Evolutionary conservation across 1,140 invertebrate species (phyloP), one percentile per base, ranked within the genome.

Genomic region (Dinoponera quadriceps): DNA sequence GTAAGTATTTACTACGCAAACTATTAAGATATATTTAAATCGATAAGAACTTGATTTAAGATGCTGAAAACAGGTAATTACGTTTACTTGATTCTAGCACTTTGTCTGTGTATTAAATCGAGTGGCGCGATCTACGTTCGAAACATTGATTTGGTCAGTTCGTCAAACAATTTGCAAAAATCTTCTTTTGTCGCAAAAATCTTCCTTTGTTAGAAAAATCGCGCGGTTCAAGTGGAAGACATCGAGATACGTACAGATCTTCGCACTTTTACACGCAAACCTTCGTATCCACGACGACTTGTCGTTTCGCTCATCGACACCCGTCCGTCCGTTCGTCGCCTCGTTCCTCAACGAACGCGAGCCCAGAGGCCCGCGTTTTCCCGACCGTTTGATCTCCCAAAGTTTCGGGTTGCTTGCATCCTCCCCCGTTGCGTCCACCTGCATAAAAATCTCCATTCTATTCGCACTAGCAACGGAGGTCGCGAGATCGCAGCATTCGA

Each of bases 401-500:
- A 7, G 38, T 44, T 44, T 44, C 38, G 3, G 38, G 38, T 9
- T 9, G 38, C 38, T 44, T 44, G 38, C 0, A 44, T 44, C 0
- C n/a, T n/a, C 4, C 38, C 7, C 11, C 9, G 38, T 9, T 44
- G 38, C 38, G 38, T 44, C 11, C 38, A 44, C 38, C 38, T n/a
- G 38, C 38, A 80, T 38, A 80, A 80, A 48, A 81, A 55, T 72
- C 77, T 25, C 5, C 38, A 78, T 89, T 89, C 84, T 88, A 87
- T 86, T 86, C 82, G 68, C 66, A 83, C 49, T 83, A 94, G 93
- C 91, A 93, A 90, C 77, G 92, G 92, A 82, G 92, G 90, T 81
- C 92, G 91, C 49, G 94, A 94, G 90, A 94, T 94, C 80, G 93
- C 92, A 60, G 94, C 93, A 69, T 93, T 94, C 84, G 94, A 94